Base-by-base conservation (phyloP, 2,888 invertebrate genomes). In the Spodoptera exigua region DNA sequence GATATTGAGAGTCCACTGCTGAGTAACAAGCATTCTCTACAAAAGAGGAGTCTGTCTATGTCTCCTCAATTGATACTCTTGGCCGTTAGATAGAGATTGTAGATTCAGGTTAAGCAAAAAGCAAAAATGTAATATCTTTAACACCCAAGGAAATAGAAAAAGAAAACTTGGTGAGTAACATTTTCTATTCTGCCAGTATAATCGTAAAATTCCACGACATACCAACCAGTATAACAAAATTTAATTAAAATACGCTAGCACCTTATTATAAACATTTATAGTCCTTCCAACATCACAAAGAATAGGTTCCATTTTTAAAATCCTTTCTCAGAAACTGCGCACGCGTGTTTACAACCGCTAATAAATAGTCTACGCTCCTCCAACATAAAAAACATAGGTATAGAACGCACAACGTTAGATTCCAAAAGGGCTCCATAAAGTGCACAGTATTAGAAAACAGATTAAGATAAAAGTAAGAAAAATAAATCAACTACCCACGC, bases 401-500 rank as follows among this genome's bases (percentile, higher is more conserved):
- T 44, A 43, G 52, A 48, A 66, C 71, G 71, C 66, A 63, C 54
- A 69, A 70, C 71, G 72, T 74, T 76, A 78, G 77, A 76, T 75
- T 65, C 68, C 78, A 79, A 85, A 84, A 81, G 73, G 64, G 64
- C 74, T 65, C 80, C 79, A 86, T 84, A 84, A 82, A 82, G 70
- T 75, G 70, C 62, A 69, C 65, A 70, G 81, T 79, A 85, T 87
- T 89, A 88, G 88, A 89, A 89, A 85, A 79, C 62, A 60, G 68
- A 78, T 69, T 64, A 54, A 82, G 79, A 82, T 85, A 83, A 84
- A 78, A 79, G 57, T 61, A 80, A 74, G 81, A 82, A 88, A 88
- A 89, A 89, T 90, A 84, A 84, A 84, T 83, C 79, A 78, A 68
- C 81, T 79, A 89, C 91, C 90, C 92, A 89, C 86, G 87, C 89